Evolutionary conservation across 2,888 invertebrate species (phyloP).

Genomic region (Escarpia spicata): DNA sequence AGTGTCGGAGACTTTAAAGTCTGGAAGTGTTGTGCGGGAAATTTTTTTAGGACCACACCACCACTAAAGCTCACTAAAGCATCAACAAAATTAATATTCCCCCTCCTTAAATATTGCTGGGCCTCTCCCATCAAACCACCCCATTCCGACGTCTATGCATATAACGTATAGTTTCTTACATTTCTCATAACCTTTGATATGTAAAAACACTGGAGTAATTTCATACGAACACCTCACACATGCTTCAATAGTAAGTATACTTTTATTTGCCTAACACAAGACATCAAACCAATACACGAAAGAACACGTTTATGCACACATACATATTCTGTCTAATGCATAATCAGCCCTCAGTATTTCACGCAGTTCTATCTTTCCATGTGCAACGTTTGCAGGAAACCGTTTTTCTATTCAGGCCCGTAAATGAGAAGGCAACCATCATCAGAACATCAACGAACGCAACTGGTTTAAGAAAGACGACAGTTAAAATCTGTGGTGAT

Average conservation of each 20-base stretch:
- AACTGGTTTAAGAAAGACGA: neutral
- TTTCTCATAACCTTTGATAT: neutral
- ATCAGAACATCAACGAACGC: neutral
- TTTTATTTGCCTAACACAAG: neutral
- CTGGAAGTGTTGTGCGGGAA: too few relatives aligned
- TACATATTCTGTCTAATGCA: neutral
- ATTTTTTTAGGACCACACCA: too few relatives aligned
- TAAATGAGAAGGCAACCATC: neutral
- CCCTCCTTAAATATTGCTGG: too few relatives aligned
- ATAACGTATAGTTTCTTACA: neutral
- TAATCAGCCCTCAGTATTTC: neutral
- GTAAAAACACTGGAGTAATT: neutral
- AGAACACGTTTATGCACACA: conserved; percentile 13
- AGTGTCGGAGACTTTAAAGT: too few relatives aligned
- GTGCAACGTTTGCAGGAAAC: neutral
- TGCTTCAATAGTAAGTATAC: neutral
- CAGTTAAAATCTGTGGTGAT: neutral
- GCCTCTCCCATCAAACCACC: too few relatives aligned
- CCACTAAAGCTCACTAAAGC: too few relatives aligned
- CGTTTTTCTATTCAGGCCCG: neutral
- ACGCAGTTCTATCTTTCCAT: neutral
- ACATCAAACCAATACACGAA: neutral
- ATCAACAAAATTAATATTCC: too few relatives aligned
- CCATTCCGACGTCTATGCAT: too few relatives aligned
- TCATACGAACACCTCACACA: neutral